Evolutionary conservation across 2,113 vertebrate genomes (phyloP), one percentile per base, ranked within the genome.

Genomic region (Myotis brandtii): DNA sequence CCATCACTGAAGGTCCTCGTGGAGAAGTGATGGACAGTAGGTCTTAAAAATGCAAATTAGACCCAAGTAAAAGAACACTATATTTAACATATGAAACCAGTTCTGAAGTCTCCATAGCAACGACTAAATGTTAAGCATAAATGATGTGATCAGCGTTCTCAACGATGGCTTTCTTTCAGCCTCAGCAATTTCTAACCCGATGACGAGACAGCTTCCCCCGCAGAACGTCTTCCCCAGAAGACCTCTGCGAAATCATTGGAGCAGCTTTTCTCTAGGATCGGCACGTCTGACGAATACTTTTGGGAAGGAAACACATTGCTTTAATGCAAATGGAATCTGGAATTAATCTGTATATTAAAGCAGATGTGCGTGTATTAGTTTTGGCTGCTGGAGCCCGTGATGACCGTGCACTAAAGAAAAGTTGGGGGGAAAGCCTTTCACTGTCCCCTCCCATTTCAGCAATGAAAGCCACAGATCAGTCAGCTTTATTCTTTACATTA

Each of bases 1-100:
- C 59, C 46, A 4, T 52, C 73, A 23, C 46, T 21, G 52, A 86
- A 48, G n/a, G 12, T 21, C 48, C 27, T 93, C 34, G 18, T 76
- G 32, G 75, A 94, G 27, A 93, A 97, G 6, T 16, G 52, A 73
- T 34, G 94, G 84, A 75, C 9, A 1, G 54, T 84, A 86, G 34
- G n/a, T n/a, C 27, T 94, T 97, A 95, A 96, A 97, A 93, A 97
- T 97, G 59, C 10, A 98, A 98, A 97, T 96, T 6, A 87, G 16
- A 93, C 82, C 16, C 95, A 97, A 96, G 67, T 4, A 95, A 95
- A 95, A 94, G 95, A 97, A 80, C 17, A 48, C 75, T 94, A 94
- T 97, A 95, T 86, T 62, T 93, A 97, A 96, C 0, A 14, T 67
- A 95, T 88, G 73, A 96, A 96, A 96, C 54, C 3, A 23, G 93